Evolutionary conservation across 2,888 invertebrate genomes (phyloP).

Genomic region (Eupithecia pulchellata): DNA sequence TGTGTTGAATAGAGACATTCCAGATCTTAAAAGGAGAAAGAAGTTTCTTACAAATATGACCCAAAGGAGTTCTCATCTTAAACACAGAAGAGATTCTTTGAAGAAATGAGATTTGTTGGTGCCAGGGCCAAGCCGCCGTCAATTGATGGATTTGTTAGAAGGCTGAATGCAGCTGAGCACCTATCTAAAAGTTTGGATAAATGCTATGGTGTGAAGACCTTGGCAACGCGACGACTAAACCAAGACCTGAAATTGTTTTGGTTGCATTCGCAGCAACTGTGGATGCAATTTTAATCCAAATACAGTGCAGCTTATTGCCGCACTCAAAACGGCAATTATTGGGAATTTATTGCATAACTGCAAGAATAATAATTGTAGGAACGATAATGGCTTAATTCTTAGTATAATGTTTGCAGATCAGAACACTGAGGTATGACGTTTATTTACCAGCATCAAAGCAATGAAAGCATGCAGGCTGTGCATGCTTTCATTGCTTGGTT

Average conservation of each 20-base stretch:
- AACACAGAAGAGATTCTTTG: not conserved
- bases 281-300: slow-evolving; percentile 15
- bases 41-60: no score
- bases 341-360: slow-evolving; percentile 5
- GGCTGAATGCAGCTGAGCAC: not conserved
- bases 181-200: slow-evolving; percentile 3
- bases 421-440: not conserved
- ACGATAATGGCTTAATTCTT: slow-evolving; percentile 4
- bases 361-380: slow-evolving; percentile 2
- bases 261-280: slow-evolving; percentile 13
- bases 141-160: not conserved
- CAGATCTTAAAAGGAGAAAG: no score
- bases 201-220: not conserved
- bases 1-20: no score
- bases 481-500: not conserved
- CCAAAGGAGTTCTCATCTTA: not conserved
- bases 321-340: slow-evolving; percentile 14
- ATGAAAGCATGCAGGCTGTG: slow-evolving; percentile 1
- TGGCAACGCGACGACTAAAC: not conserved
- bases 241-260: slow-evolving; percentile 8
- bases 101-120: slow-evolving; percentile 6
- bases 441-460: slow-evolving; percentile 10
- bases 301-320: slow-evolving; percentile 12
- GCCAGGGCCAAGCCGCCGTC: not conserved
- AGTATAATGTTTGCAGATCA: slow-evolving; percentile 10